Evolutionary conservation across 2,888 invertebrate genomes (phyloP).

Genomic region (Zelleria hepariella): DNA sequence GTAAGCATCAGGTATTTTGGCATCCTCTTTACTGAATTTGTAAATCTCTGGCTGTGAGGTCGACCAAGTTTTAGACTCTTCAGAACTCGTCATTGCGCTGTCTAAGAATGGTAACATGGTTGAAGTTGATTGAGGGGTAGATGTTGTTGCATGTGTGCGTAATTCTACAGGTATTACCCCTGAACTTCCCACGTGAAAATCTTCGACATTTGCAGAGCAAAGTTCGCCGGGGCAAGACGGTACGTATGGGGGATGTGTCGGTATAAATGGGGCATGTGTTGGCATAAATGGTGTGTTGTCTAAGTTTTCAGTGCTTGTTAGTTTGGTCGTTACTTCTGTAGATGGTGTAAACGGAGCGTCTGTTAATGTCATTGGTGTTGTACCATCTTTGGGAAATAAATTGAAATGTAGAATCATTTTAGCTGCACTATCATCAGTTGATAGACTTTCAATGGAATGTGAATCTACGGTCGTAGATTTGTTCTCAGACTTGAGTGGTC

Average conservation of each 20-base stretch:
- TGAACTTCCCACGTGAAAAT: conserved; percentile 55
- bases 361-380: conserved; percentile 18
- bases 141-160: conserved; percentile 19
- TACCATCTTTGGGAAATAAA: conserved; percentile 64
- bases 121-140: conserved; percentile 23
- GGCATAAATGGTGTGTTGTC: neutral
- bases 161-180: conserved; percentile 44
- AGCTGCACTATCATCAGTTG: conserved; percentile 25
- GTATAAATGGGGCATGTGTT: conserved; percentile 16
- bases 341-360: conserved; percentile 18
- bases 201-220: conserved; percentile 46
- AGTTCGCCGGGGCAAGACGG: conserved; percentile 26
- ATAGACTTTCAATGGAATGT: neutral
- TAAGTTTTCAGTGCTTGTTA: conserved; percentile 11
- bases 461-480: neutral
- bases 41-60: conserved; percentile 41
- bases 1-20: conserved; percentile 41
- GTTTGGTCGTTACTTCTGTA: conserved; percentile 4
- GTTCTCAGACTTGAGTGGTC: neutral
- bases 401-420: conserved; percentile 78
- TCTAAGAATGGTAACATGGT: conserved; percentile 30
- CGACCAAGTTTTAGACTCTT: conserved; percentile 21
- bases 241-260: conserved; percentile 18
- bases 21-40: conserved; percentile 54
- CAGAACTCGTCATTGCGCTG: conserved; percentile 22